Evolutionary conservation across 2,113 vertebrate genomes (phyloP).

Genomic region (Riparia riparia): DNA sequence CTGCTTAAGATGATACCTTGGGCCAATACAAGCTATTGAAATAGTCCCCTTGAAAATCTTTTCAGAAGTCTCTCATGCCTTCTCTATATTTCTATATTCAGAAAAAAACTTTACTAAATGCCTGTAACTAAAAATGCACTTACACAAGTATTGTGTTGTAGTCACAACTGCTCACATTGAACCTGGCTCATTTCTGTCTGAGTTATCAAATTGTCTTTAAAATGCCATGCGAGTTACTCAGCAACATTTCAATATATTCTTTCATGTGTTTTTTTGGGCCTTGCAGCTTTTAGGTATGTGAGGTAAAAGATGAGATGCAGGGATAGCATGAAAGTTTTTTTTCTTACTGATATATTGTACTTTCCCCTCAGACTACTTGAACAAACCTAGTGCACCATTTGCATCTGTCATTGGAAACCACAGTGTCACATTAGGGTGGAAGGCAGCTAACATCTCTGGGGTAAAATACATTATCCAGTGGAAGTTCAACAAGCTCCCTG

Average conservation of each 20-base stretch:
- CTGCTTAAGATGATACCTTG: background rate
- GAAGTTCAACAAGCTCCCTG: conserved; percentile 72
- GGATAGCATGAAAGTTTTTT: background rate
- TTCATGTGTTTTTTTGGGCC: background rate
- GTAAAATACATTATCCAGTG: conserved; percentile 79
- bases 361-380: conserved; percentile 54
- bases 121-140: background rate
- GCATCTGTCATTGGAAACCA: conserved; percentile 72
- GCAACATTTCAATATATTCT: background rate
- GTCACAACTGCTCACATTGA: background rate
- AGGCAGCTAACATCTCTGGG: conserved; percentile 71
- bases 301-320: background rate
- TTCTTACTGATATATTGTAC: background rate
- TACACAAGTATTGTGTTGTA: background rate
- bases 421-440: conserved; percentile 74
- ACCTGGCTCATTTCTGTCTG: background rate
- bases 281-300: background rate
- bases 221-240: background rate
- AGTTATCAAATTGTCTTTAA: background rate
- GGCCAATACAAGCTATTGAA: background rate
- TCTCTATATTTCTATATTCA: background rate
- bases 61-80: background rate
- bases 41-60: background rate
- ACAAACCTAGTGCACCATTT: conserved; percentile 69
- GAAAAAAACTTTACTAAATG: background rate